A percentile compares a stretch with the other conserved stretches of the same genome.
phyloP scores from a whole-genome alignment of 2,797 vertebrate genomes.

The Melanotaenia nigrans region DNA sequence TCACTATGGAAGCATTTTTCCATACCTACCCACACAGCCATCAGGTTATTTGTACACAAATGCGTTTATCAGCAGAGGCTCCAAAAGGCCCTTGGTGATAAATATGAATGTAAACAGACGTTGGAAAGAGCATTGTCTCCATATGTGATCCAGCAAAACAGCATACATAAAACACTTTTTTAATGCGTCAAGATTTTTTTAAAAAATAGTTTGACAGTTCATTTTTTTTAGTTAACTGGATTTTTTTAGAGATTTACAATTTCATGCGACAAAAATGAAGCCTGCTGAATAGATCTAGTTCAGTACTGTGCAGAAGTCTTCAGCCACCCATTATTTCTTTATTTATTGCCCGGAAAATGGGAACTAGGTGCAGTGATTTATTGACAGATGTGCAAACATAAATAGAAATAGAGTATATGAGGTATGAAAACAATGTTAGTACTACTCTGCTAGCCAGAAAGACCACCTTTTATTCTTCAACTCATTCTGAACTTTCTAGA shows the following conservation, averaged over 20 bases:
- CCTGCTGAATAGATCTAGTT: not conserved
- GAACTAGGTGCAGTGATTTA: not conserved
- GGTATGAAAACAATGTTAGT: not conserved
- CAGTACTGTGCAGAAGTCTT: not conserved
- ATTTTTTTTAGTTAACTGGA: no score
- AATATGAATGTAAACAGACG: constrained; percentile 1
- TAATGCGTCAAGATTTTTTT: not conserved
- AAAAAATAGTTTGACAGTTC: not conserved
- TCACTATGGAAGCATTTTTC: not conserved
- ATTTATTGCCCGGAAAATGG: not conserved
- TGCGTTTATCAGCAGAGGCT: constrained; percentile 3
- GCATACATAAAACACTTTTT: not conserved
- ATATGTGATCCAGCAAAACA: no score
- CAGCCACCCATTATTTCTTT: not conserved
- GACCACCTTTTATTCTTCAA: no score
- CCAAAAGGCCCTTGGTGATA: not conserved
- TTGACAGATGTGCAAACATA: not conserved
- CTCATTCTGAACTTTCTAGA: not conserved
- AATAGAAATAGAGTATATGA: not conserved
- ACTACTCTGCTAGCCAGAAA: not conserved
- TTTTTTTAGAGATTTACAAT: not conserved
- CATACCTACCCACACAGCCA: not conserved
- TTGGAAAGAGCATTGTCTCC: not conserved
- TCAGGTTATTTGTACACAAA: not conserved
- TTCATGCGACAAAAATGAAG: not conserved